phyloP scores from a whole-genome alignment of 1,140 invertebrate species.

The Nebria ingens region DNA sequence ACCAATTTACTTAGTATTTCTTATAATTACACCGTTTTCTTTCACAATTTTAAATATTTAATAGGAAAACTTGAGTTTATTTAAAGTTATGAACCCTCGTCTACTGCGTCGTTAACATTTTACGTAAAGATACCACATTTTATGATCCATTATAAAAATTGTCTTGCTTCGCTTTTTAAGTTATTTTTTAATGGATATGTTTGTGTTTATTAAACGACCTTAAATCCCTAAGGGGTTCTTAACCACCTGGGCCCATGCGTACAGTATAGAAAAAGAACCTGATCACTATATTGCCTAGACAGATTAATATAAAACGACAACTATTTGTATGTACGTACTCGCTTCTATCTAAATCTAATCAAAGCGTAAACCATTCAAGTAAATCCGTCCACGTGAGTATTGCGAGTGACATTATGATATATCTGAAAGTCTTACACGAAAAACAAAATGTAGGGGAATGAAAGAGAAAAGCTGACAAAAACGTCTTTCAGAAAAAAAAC shows the following conservation, averaged over 20 bases:
- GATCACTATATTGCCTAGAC: no score
- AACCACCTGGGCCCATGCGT: neutral
- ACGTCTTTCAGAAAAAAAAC: slow-evolving; percentile 4
- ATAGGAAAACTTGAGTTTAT: no score
- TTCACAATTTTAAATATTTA: no score
- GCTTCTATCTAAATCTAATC: no score
- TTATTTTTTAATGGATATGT: slow-evolving; percentile 5
- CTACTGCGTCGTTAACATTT: neutral
- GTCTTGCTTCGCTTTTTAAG: neutral
- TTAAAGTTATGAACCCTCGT: no score
- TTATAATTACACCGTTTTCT: no score
- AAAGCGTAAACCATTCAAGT: no score
- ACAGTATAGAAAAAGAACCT: no score
- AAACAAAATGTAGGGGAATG: no score
- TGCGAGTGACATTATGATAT: slow-evolving; percentile 6
- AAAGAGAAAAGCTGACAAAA: neutral
- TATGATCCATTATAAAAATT: slow-evolving; percentile 6
- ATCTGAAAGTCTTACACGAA: neutral
- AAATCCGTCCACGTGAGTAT: neutral
- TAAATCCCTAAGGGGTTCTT: neutral
- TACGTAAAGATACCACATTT: neutral
- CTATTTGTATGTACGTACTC: no score
- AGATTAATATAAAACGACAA: no score
- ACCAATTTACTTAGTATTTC: no score
- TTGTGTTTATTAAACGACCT: slow-evolving; percentile 2